These are phyloP conservation scores for Cebuella pygmaea DNA, from an alignment of 2,797 vertebrate genomes.

Conservation along the genomic window DNA sequence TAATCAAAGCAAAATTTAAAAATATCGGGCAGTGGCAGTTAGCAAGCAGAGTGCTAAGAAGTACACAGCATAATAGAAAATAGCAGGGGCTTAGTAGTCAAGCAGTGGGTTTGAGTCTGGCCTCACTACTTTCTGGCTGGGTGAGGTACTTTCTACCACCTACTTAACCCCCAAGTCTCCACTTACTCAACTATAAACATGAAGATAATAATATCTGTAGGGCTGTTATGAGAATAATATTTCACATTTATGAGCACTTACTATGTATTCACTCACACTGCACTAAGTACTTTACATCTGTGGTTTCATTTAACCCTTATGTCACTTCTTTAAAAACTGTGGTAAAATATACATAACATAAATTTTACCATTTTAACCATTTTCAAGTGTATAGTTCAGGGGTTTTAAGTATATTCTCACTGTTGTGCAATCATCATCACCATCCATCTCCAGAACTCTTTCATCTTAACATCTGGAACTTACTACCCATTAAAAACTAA, in stretches of 20 bases:
- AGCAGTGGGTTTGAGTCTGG: neutral
- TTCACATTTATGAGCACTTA: neutral
- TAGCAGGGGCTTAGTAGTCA: neutral
- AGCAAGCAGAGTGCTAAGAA: neutral
- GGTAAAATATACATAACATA: neutral
- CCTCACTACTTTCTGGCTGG: neutral
- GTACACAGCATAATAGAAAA: neutral
- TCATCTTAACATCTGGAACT: neutral
- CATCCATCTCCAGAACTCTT: neutral
- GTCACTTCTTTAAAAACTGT: neutral
- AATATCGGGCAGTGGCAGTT: neutral
- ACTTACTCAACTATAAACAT: neutral
- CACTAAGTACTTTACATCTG: neutral
- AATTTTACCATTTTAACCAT: neutral
- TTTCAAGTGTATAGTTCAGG: neutral
- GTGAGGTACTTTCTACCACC: neutral
- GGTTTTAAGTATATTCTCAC: neutral
- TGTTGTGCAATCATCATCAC: neutral
- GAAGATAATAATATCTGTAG: neutral
- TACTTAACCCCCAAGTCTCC: neutral
- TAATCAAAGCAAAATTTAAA: slow-evolving; percentile 35
- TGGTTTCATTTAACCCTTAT: neutral
- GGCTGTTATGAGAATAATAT: neutral
- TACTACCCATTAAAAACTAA: neutral
- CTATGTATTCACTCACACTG: neutral